Evolutionary conservation across 2,113 vertebrate genomes (phyloP), one percentile per base, ranked within the genome.

Genomic region (Pimephales promelas): DNA sequence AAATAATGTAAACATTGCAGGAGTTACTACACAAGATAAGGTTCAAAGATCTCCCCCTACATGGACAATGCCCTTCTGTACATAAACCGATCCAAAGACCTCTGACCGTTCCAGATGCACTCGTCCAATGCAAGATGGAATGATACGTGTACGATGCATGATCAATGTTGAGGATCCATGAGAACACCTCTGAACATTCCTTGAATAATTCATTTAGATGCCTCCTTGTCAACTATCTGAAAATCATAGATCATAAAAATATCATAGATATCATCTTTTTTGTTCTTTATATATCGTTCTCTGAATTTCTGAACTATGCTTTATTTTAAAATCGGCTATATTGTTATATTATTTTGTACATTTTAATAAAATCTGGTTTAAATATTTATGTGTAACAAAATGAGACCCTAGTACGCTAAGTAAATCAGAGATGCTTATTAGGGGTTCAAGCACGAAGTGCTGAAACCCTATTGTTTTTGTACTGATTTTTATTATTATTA

Each of bases 1-100:
- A 66, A 66, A 49, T 79, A 79, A 79, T 79, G 59, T 49, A 79
- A 79, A 66, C 78, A 79, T 79, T n/a, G 57, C 26, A 79, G 43
- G 20, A 79, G 43, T 79, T 79, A 74, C 72, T 16, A 47, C 72
- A 34, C 5, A 66, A 79, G 77, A 79, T 79, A 79, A 64, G 7
- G 59, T 79, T 66, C 36, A 79, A 59, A 62, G 76, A 79, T 62
- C 14, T 64, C 59, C 9, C 10, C 36, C 76, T 4, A 45, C 77
- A 22, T 31, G 10, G 24, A 66, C 77, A 79, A 79, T 61, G 13
- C 22, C 22, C 56, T 78, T 47, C 57, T 4, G n/a, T 9, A 64
- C 24, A 28, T 24, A 6, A 40, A 62, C 22, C 3, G 2, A 64
- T 45, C 13, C 5, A 28, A 61, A 78, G 22, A 10, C 34, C 34